Evolutionary conservation across 2,797 vertebrate genomes (phyloP), one percentile per base, ranked within the genome.

Genomic region (Micropoecilia bifurca): DNA sequence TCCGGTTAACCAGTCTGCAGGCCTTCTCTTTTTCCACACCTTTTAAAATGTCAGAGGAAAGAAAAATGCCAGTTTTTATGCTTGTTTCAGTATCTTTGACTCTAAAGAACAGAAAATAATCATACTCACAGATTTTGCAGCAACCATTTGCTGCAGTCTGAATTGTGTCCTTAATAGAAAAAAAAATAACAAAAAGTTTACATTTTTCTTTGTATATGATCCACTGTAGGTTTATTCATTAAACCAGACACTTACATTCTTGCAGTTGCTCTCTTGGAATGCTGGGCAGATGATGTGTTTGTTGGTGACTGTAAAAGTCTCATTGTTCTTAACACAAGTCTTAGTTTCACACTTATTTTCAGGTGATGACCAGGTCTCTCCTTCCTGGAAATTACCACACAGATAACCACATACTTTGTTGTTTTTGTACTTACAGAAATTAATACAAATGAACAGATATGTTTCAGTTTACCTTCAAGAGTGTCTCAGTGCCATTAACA

Each of bases 71-170:
- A 4, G n/a, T 18, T 90, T 55, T 81, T 59, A 8, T 73, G 73
- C 1, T 74, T 78, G 71, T 79, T 68, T 12, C 13, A 45, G 33
- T 12, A 4, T 36, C 61, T 14, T 8, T 1, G 73, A 74, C 74
- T 71, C 2, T 33, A 14, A 61, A 61, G 3, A 55, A 75, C 45
- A 74, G 10, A 8, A 39, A 68, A 69, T 48, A 69, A 3, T 55
- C 22, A 83, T 93, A 97, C 98, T 99, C 90, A 99, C 98, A 99
- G 39, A 89, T 95, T 91, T 75, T 94, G 92, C 98, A 99, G 87
- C 98, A 99, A n/a, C 97, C 97, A 0, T 98, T 95, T 75, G 96
- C 93, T 80, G 96, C 91, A 59, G 93, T 82, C 2, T 96, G 83
- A 91, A 97, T 77, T 33, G 98, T 97, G 73, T 90, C 96, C 98